Evolutionary conservation across 2,797 vertebrate genomes (phyloP), one percentile per base, ranked within the genome.

Genomic region (Protonibea diacanthus): DNA sequence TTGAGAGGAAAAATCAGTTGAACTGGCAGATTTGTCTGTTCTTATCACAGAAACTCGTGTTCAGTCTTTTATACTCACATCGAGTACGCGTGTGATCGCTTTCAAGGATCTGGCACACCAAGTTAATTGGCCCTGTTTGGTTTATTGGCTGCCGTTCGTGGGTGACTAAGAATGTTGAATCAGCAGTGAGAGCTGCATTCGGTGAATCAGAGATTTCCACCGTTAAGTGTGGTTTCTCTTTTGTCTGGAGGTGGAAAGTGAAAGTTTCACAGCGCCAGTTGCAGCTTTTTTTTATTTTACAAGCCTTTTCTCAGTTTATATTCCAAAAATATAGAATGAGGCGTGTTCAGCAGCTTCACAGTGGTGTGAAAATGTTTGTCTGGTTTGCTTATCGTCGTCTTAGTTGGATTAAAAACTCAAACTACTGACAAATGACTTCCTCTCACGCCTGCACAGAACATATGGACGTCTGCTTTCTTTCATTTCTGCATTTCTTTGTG

Each of bases 191-290:
- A 29, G 13, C 20, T 4, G 6, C 4, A 25, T 42, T 55, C 23
- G 3, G 13, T 45, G 57, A 74, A 62, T 69, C 44, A 64, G 7
- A 20, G 17, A 62, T 60, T 72, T 79, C n/a, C 52, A 48, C 6
- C 65, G 14, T 38, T 57, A 45, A 51, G 44, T 72, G 68, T 52
- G 53, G 62, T 64, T 75, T 81, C 52, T 18, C n/a, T 42, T 49
- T 51, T 1, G 27, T 53, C 59, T 52, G 23, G 21, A 4, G 2
- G 1, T 17, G 38, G 14, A 47, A 45, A 38, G 25, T 15, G 33
- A 49, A 18, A 3, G 2, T 71, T 57, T 33, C 47, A 48, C 11
- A 15, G 40, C 13, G 33, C 9, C 21, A 52, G 14, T 29, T 14
- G 6, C 15, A 5, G 5, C 1, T 48, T 59, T 63, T 44, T 51